Conservation (phyloP, 2,113 vertebrate species). For the Colistium nudipinnis region DNA sequence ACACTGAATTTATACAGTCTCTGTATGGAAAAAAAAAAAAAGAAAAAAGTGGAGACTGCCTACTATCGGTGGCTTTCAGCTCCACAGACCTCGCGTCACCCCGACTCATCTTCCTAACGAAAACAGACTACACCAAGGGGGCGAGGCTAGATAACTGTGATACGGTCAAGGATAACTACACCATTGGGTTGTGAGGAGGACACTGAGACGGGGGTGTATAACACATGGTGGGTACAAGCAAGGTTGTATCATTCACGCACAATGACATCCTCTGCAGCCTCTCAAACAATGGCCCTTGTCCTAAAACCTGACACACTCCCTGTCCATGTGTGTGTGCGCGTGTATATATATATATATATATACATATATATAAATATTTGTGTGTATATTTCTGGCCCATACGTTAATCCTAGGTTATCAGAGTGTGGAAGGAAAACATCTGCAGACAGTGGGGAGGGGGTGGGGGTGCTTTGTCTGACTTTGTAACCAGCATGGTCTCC, state of each 20-base stretch:
- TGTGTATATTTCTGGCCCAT: background rate
- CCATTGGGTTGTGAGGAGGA: conserved; percentile 8
- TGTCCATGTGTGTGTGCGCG: no score
- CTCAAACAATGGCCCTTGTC: conserved; percentile 45
- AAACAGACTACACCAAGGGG: background rate
- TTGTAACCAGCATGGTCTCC: conserved; percentile 31
- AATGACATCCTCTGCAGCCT: conserved; percentile 7
- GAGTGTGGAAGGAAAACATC: no score
- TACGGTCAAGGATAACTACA: background rate
- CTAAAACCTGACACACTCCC: conserved; percentile 31
- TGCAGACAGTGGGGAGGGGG: background rate
- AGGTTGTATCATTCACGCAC: conserved; percentile 42
- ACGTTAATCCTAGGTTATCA: no score
- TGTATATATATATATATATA: no score
- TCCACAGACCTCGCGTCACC: background rate
- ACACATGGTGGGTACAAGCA: conserved; percentile 45
- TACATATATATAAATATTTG: background rate
- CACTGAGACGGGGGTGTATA: conserved; percentile 21
- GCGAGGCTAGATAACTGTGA: background rate
- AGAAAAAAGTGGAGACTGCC: background rate
- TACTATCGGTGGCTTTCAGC: conserved; percentile 38
- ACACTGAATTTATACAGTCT: background rate
- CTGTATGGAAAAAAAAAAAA: background rate
- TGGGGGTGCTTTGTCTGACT: conserved; percentile 32
- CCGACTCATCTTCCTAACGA: conserved; percentile 8